Evolutionary conservation across 2,888 invertebrate genomes (phyloP), one percentile per base, ranked within the genome.

Genomic region (Alsophila aescularia): DNA sequence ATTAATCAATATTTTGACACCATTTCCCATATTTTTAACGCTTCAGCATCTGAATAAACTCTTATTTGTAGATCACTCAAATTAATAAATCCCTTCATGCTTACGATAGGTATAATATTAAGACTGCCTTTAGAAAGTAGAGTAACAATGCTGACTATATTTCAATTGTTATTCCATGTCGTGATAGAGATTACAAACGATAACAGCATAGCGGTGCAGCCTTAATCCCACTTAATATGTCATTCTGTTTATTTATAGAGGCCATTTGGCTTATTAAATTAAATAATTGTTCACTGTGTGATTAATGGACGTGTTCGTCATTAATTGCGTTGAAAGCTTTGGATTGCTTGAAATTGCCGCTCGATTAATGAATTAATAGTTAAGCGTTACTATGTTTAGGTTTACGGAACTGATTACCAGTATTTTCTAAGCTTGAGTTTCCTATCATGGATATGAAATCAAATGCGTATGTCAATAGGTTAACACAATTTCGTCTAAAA

Each of bases 161-260:
- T 51, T 58, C 61, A 61, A 58, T 61, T 58, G 61, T 61, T 54
- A 52, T 52, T 39, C 37, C 12, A 24, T 21, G 37, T 58, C 45
- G 56, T 52, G 50, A 55, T 40, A 42, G 44, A 51, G 58, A 57
- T 56, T 48, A 54, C 34, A 34, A 41, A 44, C 44, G 48, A 52
- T 49, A 58, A 54, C 56, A 34, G 32, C 45, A 39, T 57, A 56
- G 49, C 56, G 59, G 62, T 39, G 18, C 48, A 48, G n/a, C 50
- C 40, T 50, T 64, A 64, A 61, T 64, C 36, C 44, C 45, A 31
- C 47, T 56, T 43, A 53, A 60, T 54, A 42, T 44, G 51, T 60
- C 45, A 56, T 52, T 50, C 37, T 49, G 32, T 43, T 48, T 53
- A 18, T 45, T 43, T 21, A 29, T 34, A 10, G 32, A 12, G 14